Percentiles rank a stretch among this genome's conserved stretches.
phyloP scores from a whole-genome alignment of 2,888 invertebrate genomes.

The Zhuqinia jingwanae region DNA sequence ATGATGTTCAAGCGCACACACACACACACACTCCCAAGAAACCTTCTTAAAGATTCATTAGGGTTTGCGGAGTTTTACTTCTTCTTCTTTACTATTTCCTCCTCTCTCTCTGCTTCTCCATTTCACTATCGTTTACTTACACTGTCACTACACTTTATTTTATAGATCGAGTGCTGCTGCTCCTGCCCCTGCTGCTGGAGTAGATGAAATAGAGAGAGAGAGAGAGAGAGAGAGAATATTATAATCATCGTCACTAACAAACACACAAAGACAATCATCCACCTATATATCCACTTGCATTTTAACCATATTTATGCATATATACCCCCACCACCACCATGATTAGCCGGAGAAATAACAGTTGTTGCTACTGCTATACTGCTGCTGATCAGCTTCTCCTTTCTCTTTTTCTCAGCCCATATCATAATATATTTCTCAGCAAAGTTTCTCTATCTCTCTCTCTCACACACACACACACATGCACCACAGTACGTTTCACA shows the following conservation, averaged over 20 bases:
- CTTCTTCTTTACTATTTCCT: not conserved
- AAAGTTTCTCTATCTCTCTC: too few relatives aligned
- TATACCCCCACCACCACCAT: constrained; percentile 6
- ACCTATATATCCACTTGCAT: constrained; percentile 6
- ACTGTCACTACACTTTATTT: constrained; percentile 48
- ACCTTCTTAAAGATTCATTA: constrained; percentile 70
- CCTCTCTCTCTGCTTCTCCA: not conserved
- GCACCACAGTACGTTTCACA: not conserved
- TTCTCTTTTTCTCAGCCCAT: not conserved
- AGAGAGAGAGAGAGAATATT: not conserved
- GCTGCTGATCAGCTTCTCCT: not conserved
- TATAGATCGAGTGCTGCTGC: too few relatives aligned
- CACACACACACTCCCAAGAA: constrained; percentile 17
- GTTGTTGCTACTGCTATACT: constrained; percentile 5
- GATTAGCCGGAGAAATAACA: constrained; percentile 10
- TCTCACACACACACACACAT: not conserved
- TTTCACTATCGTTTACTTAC: constrained; percentile 30
- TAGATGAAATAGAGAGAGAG: too few relatives aligned
- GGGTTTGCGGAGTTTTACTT: constrained; percentile 30
- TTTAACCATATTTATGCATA: too few relatives aligned
- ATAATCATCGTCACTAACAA: constrained; percentile 38
- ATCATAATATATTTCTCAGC: not conserved
- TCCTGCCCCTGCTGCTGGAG: too few relatives aligned
- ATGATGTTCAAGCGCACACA: constrained; percentile 16
- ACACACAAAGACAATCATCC: constrained; percentile 35